phyloP scores from a whole-genome alignment of 2,888 invertebrate genomes.

The Corythucha ciliata region DNA sequence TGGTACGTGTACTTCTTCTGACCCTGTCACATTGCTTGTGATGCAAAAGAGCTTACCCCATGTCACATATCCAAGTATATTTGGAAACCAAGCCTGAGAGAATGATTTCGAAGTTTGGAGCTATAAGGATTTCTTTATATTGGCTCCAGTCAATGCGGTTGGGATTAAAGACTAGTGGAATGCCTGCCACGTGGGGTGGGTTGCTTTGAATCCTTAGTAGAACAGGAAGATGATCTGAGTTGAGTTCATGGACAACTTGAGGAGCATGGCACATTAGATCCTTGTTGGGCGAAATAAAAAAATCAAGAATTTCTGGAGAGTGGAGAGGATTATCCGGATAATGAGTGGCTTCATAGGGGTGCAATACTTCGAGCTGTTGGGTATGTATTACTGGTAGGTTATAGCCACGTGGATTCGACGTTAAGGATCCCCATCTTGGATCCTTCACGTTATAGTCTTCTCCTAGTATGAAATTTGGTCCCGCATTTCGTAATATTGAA shows the following conservation, averaged over 20 bases:
- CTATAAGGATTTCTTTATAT: conserved; percentile 8
- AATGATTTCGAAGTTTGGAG: too few relatives aligned
- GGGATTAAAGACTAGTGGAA: too few relatives aligned
- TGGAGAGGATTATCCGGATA: conserved; percentile 4
- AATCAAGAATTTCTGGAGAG: conserved; percentile 8
- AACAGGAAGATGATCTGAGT: conserved; percentile 13
- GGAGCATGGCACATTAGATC: not conserved
- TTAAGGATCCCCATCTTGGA: conserved; percentile 9
- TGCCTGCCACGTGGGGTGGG: not conserved
- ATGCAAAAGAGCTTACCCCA: too few relatives aligned
- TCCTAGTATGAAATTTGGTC: conserved; percentile 5
- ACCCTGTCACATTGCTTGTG: too few relatives aligned
- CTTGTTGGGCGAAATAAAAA: conserved; percentile 4
- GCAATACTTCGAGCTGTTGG: conserved; percentile 1
- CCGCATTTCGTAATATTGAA: not conserved
- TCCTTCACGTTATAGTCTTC: conserved; percentile 13
- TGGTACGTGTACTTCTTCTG: too few relatives aligned
- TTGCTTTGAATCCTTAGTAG: not conserved
- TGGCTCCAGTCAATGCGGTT: conserved; percentile 7
- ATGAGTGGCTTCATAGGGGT: conserved; percentile 6
- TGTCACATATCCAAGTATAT: too few relatives aligned
- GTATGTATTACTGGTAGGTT: not conserved
- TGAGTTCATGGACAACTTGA: conserved; percentile 5
- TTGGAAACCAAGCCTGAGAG: too few relatives aligned
- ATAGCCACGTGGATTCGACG: conserved; percentile 2